These are phyloP conservation scores for Fistularia tabacaria DNA, from an alignment of 2,797 vertebrate genomes.

Conservation along the genomic window DNA sequence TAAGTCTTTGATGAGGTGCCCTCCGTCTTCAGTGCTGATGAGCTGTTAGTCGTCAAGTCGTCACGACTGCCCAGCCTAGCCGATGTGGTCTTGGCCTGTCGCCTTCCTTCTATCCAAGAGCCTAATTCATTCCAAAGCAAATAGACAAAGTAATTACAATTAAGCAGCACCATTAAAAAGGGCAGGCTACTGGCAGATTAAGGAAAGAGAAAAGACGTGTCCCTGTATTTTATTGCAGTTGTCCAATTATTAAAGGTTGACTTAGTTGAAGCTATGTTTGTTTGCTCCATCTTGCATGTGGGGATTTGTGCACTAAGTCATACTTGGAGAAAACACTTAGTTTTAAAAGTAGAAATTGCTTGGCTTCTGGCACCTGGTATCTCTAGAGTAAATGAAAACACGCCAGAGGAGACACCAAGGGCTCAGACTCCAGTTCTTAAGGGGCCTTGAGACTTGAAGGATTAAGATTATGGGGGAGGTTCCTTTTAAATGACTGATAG, in stretches of 20 bases:
- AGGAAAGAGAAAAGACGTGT: constrained; percentile 54
- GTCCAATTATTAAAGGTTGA: constrained; percentile 43
- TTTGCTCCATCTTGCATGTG: constrained; percentile 41
- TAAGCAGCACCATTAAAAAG: constrained; percentile 66
- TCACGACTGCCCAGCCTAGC: constrained; percentile 55
- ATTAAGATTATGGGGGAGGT: constrained; percentile 71
- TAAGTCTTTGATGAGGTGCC: constrained; percentile 65
- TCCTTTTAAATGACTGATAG: constrained; percentile 71
- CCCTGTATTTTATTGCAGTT: constrained; percentile 48
- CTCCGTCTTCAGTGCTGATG: constrained; percentile 64
- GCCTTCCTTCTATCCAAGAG: constrained; percentile 61
- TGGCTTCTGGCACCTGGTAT: constrained; percentile 20
- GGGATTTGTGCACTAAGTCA: no score
- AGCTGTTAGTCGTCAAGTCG: constrained; percentile 67
- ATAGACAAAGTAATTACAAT: constrained; percentile 71
- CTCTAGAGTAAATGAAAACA: constrained; percentile 40
- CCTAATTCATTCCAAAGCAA: constrained; percentile 68
- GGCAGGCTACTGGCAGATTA: constrained; percentile 66
- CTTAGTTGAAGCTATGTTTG: constrained; percentile 13
- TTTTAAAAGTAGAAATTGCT: constrained; percentile 22
- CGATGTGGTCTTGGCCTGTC: constrained; percentile 62
- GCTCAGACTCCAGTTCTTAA: constrained; percentile 46
- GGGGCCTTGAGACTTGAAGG: constrained; percentile 64
- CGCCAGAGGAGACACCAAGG: constrained; percentile 41
- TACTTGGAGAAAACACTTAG: constrained; percentile 5